These are phyloP conservation scores for Nudaria mundana DNA, from an alignment of 2,888 invertebrate species.

Conservation along the genomic window DNA sequence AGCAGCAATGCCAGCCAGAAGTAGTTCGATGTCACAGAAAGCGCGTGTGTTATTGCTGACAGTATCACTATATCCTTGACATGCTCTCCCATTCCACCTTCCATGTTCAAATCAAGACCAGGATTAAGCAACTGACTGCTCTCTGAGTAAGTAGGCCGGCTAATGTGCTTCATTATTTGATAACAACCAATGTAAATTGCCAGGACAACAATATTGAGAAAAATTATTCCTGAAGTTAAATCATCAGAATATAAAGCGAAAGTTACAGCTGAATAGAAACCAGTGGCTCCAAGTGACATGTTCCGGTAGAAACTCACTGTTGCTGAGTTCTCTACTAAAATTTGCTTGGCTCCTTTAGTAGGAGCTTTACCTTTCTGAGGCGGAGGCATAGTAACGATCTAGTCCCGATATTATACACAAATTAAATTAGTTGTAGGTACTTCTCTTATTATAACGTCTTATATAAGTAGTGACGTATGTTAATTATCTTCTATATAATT, in stretches of 20 bases:
- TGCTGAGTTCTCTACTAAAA: slow-evolving; percentile 93
- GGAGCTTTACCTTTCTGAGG: slow-evolving; percentile 89
- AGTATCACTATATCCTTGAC: slow-evolving; percentile 96
- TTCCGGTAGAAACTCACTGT: slow-evolving; percentile 94
- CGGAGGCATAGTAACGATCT: too few relatives aligned
- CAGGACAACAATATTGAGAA: slow-evolving; percentile 65
- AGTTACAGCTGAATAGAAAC: slow-evolving; percentile 82
- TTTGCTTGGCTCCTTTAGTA: slow-evolving; percentile 98
- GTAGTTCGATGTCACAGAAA: slow-evolving; percentile 91
- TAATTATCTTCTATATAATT: too few relatives aligned
- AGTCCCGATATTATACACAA: too few relatives aligned
- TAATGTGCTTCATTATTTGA: slow-evolving; percentile 91
- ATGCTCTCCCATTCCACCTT: slow-evolving; percentile 98
- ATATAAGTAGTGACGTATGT: too few relatives aligned
- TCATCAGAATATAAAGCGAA: slow-evolving; percentile 83
- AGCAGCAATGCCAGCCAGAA: slow-evolving; percentile 94
- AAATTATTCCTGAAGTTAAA: slow-evolving; percentile 81
- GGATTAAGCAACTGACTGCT: slow-evolving; percentile 90
- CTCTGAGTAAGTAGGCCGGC: slow-evolving; percentile 86
- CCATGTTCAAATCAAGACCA: slow-evolving; percentile 97
- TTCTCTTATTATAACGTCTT: too few relatives aligned
- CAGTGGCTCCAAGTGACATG: slow-evolving; percentile 87
- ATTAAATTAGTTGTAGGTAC: too few relatives aligned
- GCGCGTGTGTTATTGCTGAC: slow-evolving; percentile 88
- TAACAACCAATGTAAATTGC: slow-evolving; percentile 74